These are phyloP conservation scores for Silurus lanzhouensis DNA, from an alignment of 2,797 vertebrate genomes.

Conservation along the genomic window DNA sequence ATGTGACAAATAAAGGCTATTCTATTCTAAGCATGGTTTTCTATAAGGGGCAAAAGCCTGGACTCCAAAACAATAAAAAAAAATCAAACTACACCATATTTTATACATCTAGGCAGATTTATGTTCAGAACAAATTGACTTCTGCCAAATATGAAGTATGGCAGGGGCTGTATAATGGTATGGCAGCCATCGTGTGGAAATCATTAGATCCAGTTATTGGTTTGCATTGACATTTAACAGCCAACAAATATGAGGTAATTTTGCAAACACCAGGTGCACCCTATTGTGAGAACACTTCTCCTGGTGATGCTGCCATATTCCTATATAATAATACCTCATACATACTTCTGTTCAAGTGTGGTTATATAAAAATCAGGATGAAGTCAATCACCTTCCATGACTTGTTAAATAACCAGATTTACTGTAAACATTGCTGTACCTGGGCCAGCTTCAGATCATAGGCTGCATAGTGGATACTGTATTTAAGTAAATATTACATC, in stretches of 20 bases:
- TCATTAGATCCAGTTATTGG: neutral
- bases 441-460: neutral
- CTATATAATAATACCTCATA: neutral
- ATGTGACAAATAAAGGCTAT: too few species aligned
- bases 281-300: neutral
- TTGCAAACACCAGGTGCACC: neutral
- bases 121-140: neutral
- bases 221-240: neutral
- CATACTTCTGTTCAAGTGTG: neutral
- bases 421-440: neutral
- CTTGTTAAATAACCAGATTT: neutral
- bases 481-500: too few species aligned
- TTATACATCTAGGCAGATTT: neutral
- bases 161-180: neutral
- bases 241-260: slow-evolving; percentile 1
- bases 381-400: neutral
- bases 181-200: neutral
- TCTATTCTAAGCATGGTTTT: neutral
- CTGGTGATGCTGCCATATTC: neutral
- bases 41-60: neutral
- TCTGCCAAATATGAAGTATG: neutral
- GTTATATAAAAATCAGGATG: neutral
- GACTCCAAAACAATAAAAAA: neutral
- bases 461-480: neutral
- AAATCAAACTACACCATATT: neutral